Base-by-base conservation (phyloP, 2,113 vertebrate genomes). In the Odocoileus virginianus region DNA sequence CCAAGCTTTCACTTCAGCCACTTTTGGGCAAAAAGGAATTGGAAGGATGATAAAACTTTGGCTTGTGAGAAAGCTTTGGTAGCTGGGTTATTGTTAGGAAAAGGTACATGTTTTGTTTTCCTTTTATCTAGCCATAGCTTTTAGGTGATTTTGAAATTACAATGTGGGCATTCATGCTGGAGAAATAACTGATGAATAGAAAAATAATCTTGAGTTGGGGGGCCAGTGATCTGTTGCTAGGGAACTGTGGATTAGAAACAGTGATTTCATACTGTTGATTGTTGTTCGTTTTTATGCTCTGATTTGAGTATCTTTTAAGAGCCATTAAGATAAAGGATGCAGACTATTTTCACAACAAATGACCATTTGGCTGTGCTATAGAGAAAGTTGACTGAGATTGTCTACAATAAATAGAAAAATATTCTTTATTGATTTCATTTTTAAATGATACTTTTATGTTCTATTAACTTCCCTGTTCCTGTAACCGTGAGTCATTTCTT, bases 1-100 rank as follows among this genome's bases (percentile, higher is more conserved):
- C 99, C 99, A 8, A 87, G 96, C 6, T 99, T 99, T 97, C 99
- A 99, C 98, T 99, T 99, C 96, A 99, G 99, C 33, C 93, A 16
- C 78, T 99, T 99, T 94, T 99, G 99, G 58, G 99, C 99, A 45
- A 99, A 94, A 57, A 98, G 55, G 28, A 99, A 99, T 45, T 99
- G 98, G 74, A 89, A 98, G 87, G 97, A 99, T 88, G 99, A 99
- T 64, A 57, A 94, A 11, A 89, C 95, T 13, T 98, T 99, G 74
- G 95, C 99, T 16, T 87, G 86, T 87, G 97, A 99, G 97, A 99
- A 99, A 97, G 98, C 98, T 76, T 96, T 98, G 13, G 98, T 99
- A 43, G 97, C 98, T 74, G 98, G 98, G 78, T 60, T 98, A 40
- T 90, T 99, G 11, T 85, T 98, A 74, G 99, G 99, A 89, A 99